These are phyloP conservation scores for Flexamia atlantica DNA, from an alignment of 2,888 invertebrate genomes.

Conservation along the genomic window DNA sequence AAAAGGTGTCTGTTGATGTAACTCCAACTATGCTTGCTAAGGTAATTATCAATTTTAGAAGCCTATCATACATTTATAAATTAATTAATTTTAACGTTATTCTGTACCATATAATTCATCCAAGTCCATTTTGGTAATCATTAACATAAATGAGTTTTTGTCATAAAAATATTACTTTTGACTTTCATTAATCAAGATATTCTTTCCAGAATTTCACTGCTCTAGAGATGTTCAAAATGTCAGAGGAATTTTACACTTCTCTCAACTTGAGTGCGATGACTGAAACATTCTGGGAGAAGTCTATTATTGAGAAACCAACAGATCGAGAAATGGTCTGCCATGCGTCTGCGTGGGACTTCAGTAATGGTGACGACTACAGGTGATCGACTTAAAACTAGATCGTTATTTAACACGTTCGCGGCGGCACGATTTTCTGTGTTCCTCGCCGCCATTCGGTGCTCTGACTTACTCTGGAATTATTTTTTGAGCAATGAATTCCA, in stretches of 20 bases:
- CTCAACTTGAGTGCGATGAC: too few relatives aligned
- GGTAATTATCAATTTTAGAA: slow-evolving; percentile 72
- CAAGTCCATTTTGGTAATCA: background rate
- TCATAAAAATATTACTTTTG: too few relatives aligned
- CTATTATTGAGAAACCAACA: slow-evolving; percentile 88
- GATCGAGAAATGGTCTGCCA: slow-evolving; percentile 88
- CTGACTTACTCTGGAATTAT: too few relatives aligned
- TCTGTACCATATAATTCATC: background rate
- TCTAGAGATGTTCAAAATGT: slow-evolving; percentile 87
- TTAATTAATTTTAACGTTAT: background rate
- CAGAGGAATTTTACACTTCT: slow-evolving; percentile 92
- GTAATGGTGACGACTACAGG: slow-evolving; percentile 88
- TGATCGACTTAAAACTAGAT: too few relatives aligned
- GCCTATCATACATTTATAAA: background rate
- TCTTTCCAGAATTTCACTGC: slow-evolving; percentile 82
- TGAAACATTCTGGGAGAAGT: slow-evolving; percentile 89
- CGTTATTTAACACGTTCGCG: too few relatives aligned
- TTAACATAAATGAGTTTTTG: too few relatives aligned
- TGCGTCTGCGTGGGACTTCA: slow-evolving; percentile 95
- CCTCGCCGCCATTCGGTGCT: too few relatives aligned
- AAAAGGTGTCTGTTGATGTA: slow-evolving; percentile 73
- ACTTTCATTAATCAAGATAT: too few relatives aligned
- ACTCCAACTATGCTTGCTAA: slow-evolving; percentile 76
- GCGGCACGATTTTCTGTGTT: too few relatives aligned
- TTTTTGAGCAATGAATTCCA: too few relatives aligned